Percentiles rank a stretch among this genome's conserved stretches.
Evolutionary conservation across 2,797 vertebrate genomes (phyloP).

Genomic region (Decapterus maruadsi): DNA sequence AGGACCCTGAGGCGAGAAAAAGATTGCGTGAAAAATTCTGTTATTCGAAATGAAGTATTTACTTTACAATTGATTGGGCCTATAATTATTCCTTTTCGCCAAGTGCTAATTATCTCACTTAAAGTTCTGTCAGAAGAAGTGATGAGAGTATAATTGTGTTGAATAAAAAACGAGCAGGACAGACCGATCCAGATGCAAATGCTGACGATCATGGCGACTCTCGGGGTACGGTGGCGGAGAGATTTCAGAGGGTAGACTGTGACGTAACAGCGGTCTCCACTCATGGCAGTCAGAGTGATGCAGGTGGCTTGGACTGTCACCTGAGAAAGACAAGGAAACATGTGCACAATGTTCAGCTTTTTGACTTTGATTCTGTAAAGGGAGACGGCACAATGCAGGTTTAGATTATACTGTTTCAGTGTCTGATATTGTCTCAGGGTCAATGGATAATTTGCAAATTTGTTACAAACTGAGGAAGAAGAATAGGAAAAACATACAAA

Average conservation of each 20-base stretch:
- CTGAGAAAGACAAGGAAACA: conserved; percentile 56
- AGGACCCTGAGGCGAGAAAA: conserved; percentile 80
- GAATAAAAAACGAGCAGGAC: background rate
- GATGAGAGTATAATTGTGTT: background rate
- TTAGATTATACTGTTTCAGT: too few relatives aligned
- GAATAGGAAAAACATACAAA: background rate
- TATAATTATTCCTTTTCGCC: background rate
- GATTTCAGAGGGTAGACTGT: conserved; percentile 89
- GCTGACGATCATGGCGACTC: conserved; percentile 87
- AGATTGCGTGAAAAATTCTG: background rate
- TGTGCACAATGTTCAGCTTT: background rate
- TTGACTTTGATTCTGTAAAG: background rate
- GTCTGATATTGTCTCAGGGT: background rate
- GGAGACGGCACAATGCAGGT: background rate
- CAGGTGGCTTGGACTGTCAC: conserved; percentile 90
- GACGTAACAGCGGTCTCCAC: conserved; percentile 88
- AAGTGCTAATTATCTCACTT: background rate
- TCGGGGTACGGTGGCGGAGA: conserved; percentile 86
- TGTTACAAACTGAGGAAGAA: background rate
- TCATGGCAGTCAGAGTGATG: conserved; percentile 90
- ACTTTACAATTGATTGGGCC: background rate
- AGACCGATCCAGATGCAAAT: conserved; percentile 89
- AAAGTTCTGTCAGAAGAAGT: background rate
- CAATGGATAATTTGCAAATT: background rate
- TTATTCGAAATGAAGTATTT: background rate